These are phyloP conservation scores for Leucopsar rothschildi DNA, from an alignment of 2,113 vertebrate genomes.

Conservation along the genomic window DNA sequence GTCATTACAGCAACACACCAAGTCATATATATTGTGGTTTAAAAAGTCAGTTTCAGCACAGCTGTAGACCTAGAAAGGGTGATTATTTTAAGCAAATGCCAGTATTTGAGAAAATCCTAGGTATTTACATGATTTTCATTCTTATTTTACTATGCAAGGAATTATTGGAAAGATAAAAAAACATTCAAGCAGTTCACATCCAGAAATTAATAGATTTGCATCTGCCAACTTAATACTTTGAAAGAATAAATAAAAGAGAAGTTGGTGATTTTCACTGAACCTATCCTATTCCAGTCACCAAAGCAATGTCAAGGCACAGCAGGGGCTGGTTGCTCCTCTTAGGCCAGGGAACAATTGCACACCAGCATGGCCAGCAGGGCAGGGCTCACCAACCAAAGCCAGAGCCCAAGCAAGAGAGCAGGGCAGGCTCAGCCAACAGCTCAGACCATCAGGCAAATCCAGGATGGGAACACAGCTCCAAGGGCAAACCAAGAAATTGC, in stretches of 20 bases:
- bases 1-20: not conserved
- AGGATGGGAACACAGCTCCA: not conserved
- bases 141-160: not conserved
- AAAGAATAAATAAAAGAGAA: not conserved
- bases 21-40: not conserved
- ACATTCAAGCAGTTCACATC: not conserved
- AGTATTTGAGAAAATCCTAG: not conserved
- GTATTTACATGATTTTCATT: not conserved
- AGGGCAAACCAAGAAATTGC: not conserved
- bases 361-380: not conserved
- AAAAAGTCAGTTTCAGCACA: not conserved
- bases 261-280: not conserved
- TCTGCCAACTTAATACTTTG: not conserved
- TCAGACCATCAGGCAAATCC: not conserved
- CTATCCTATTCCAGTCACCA: not conserved
- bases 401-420: not conserved
- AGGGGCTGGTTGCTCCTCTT: not conserved
- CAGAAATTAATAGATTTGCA: not conserved
- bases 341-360: not conserved
- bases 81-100: not conserved
- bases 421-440: not conserved
- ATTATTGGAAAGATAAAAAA: not conserved
- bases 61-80: not conserved
- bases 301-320: not conserved
- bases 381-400: not conserved